Base-by-base conservation (phyloP, 2,113 vertebrate species). In the Eublepharis macularius region DNA sequence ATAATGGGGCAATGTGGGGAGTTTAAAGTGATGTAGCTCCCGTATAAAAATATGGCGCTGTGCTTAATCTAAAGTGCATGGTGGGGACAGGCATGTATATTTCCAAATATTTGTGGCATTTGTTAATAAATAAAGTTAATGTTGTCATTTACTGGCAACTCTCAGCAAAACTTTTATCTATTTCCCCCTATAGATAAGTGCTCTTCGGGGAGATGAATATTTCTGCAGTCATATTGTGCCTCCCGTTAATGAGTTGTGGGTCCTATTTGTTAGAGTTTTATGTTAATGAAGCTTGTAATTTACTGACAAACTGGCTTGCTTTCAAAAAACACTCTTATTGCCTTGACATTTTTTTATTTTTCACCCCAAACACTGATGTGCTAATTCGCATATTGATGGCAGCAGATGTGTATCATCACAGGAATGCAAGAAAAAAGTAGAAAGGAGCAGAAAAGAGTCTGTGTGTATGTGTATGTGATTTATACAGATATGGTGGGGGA, bases 241-340 rank as follows among this genome's bases (percentile, higher is more conserved):
- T 94, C 93, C 91, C 88, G 88, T 94, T 95, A 95, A 95, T 96
- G 95, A 96, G 94, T 95, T 94, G 88, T 94, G 90, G 88, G 89
- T 92, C 95, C 90, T 93, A 92, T 95, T 96, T 96, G 92, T 94
- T 93, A 87, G 85, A 93, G 86, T 92, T 96, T 96, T 96, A 95
- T 94, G 92, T 88, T 95, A 96, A 96, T 95, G 93, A 95, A 95
- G 86, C 90, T 96, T 95, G 93, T 96, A 93, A 96, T 96, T 96
- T 96, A 95, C 91, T 90, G 92, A 93, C 89, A 96, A 94, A 95
- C 94, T 94, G 92, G 91, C 89, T 95, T 90, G 82, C 94, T 95
- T 96, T 96, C 92, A 94, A 94, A 96, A 95, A 91, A 95, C 90
- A 89, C 86, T 91, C 81, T 92, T 95, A 91, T 89, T 93, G 87